phyloP scores from a whole-genome alignment of 2,797 vertebrate genomes.

The Eidolon dupreanum region DNA sequence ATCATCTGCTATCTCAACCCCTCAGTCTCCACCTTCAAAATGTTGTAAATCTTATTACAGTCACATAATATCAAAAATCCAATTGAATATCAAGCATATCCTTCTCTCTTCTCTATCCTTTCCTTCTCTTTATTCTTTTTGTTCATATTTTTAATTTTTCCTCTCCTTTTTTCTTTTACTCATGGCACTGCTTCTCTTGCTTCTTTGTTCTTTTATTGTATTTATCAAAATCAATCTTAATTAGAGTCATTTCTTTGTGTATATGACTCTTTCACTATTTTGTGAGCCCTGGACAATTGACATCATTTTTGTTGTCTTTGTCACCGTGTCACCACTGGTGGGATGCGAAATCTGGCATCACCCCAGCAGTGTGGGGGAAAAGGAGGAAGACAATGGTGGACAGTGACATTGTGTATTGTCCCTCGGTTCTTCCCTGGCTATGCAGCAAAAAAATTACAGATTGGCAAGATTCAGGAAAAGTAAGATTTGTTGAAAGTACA shows the following conservation, averaged over 20 bases:
- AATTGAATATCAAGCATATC: background rate
- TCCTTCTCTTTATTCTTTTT: background rate
- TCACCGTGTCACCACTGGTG: background rate
- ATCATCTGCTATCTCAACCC: background rate
- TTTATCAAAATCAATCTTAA: background rate
- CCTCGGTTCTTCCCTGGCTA: too few species aligned
- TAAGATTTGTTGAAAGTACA: too few species aligned
- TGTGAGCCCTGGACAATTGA: background rate
- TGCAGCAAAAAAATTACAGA: too few species aligned
- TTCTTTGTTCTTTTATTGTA: background rate
- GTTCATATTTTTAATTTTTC: background rate
- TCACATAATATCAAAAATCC: background rate
- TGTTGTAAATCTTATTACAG: background rate
- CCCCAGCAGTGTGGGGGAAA: too few species aligned
- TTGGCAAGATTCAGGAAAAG: too few species aligned
- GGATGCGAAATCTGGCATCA: too few species aligned
- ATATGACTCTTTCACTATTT: background rate
- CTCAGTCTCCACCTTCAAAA: background rate
- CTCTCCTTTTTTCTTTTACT: background rate
- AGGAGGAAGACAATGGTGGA: too few species aligned
- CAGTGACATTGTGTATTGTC: too few species aligned
- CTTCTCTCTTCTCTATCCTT: background rate
- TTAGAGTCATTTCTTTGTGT: background rate
- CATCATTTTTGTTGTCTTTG: background rate
- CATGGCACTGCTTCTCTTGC: background rate